Percentiles rank a stretch among this genome's conserved stretches.
These are phyloP conservation scores for Steatocranus sp. DNA, from an alignment of 2,797 vertebrate genomes.

Conservation along the genomic window DNA sequence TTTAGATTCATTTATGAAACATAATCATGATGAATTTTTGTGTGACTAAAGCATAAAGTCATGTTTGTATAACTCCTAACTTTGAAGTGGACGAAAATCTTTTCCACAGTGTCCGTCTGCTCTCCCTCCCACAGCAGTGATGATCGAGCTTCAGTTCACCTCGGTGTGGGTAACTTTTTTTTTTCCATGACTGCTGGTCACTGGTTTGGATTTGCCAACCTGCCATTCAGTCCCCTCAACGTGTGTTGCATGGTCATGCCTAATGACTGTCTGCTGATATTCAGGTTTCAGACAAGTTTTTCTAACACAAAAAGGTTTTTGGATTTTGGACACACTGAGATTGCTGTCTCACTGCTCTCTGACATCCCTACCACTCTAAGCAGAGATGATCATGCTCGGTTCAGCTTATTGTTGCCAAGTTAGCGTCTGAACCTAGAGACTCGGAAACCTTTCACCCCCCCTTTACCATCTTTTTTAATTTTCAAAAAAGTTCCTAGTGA, in stretches of 20 bases:
- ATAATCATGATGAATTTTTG: neutral
- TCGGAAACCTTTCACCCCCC: neutral
- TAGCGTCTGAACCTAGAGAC: fast-evolving
- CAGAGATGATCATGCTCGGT: neutral
- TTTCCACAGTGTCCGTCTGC: neutral
- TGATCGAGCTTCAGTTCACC: neutral
- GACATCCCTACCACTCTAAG: fast-evolving
- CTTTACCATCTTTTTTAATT: neutral
- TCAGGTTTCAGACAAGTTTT: neutral
- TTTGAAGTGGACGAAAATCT: neutral
- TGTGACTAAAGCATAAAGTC: neutral
- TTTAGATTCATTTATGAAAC: neutral
- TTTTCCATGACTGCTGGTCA: neutral
- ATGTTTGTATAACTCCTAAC: neutral
- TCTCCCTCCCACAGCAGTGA: neutral
- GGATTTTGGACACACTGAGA: neutral
- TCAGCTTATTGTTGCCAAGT: neutral
- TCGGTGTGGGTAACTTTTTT: neutral
- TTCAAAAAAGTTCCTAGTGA: neutral
- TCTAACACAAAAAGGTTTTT: neutral
- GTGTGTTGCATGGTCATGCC: neutral
- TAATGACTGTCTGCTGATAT: neutral
- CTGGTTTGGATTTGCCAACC: neutral
- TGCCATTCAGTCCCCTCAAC: neutral
- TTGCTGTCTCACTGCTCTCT: neutral